Evolutionary conservation across 2,888 invertebrate species (phyloP).

Genomic region (Hololepta plana): DNA sequence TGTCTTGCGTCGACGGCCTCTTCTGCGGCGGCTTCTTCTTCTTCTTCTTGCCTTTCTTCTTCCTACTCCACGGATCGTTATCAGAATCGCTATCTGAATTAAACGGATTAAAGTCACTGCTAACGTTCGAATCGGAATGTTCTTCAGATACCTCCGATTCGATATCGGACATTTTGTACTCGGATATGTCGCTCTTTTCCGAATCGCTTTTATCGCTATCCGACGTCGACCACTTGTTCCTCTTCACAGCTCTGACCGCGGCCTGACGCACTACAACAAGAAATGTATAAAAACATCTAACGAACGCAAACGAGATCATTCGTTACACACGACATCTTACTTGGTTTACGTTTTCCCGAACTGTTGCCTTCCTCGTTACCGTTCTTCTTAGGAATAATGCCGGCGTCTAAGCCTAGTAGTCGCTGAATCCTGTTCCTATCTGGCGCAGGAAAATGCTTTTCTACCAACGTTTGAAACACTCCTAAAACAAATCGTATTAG

Average conservation of each 20-base stretch:
- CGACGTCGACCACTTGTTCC: constrained; percentile 43
- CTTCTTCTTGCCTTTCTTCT: constrained; percentile 17
- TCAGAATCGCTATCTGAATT: constrained; percentile 68
- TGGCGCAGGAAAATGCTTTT: constrained; percentile 97
- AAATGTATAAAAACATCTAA: too few species aligned
- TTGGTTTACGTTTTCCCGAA: constrained; percentile 30
- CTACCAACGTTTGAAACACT: constrained; percentile 89
- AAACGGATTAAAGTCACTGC: constrained; percentile 86
- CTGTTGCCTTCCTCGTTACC: constrained; percentile 11
- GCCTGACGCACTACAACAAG: constrained; percentile 33
- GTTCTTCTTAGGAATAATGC: constrained; percentile 13
- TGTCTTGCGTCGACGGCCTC: constrained; percentile 47
- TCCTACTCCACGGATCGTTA: constrained; percentile 27
- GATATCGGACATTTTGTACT: constrained; percentile 32
- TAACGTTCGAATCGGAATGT: constrained; percentile 38
- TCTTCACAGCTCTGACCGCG: constrained; percentile 37
- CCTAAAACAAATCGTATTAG: constrained; percentile 41
- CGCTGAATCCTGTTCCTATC: constrained; percentile 39
- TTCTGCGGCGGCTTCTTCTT: constrained; percentile 22
- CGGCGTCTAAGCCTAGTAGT: constrained; percentile 33
- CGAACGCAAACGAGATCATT: too few species aligned
- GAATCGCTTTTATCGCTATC: constrained; percentile 43
- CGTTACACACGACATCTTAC: constrained; percentile 18
- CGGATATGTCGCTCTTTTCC: constrained; percentile 33
- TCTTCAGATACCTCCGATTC: constrained; percentile 33